phyloP scores from a whole-genome alignment of 2,113 vertebrate genomes.

The Chaetorhynchus papuensis region DNA sequence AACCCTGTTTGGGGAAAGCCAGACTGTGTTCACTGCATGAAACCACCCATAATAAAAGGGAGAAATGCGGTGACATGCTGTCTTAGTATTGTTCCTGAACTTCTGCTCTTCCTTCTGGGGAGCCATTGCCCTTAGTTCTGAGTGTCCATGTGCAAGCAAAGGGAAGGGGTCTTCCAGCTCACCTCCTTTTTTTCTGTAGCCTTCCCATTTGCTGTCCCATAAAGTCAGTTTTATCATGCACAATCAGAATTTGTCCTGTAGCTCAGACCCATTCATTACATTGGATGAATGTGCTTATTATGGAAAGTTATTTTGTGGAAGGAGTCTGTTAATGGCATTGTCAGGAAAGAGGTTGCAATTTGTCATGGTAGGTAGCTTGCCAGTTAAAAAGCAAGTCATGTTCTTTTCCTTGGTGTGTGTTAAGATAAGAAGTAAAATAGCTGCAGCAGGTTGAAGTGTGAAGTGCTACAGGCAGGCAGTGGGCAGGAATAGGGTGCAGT shows the following conservation, averaged over 20 bases:
- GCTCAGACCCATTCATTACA: neutral
- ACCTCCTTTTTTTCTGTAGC: neutral
- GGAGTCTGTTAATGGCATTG: neutral
- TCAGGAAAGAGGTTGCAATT: neutral
- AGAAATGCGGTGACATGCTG: neutral
- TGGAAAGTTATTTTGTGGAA: neutral
- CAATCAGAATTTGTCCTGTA: neutral
- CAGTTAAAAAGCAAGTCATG: neutral
- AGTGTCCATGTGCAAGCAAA: neutral
- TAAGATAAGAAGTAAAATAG: neutral
- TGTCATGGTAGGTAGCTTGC: neutral
- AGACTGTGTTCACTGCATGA: neutral
- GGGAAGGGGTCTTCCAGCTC: neutral
- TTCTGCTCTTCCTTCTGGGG: neutral
- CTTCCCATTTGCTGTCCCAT: neutral
- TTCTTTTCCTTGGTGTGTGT: neutral
- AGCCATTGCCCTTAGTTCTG: neutral
- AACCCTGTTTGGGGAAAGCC: neutral
- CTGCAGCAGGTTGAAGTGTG: neutral
- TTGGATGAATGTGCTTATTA: neutral
- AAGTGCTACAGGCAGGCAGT: neutral
- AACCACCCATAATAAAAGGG: neutral
- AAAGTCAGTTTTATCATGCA: neutral
- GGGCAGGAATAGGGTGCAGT: neutral
- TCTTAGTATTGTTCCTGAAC: neutral